Percentiles rank a stretch among this genome's conserved stretches.
phyloP scores from a whole-genome alignment of 2,113 vertebrate genomes.

The Spheniscus mendiculus region DNA sequence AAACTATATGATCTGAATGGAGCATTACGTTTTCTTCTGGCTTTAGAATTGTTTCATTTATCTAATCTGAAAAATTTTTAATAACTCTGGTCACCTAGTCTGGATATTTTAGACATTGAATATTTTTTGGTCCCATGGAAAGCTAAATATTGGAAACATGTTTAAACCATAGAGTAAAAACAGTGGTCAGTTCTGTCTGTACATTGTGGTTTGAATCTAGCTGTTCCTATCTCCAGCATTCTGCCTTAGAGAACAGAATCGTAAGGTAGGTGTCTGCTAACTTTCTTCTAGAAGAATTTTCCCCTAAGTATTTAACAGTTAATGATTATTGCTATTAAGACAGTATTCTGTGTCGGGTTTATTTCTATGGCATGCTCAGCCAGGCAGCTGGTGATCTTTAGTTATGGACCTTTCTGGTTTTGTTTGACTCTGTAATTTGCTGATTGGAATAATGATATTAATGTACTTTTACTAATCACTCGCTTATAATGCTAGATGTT shows the following conservation, averaged over 20 bases:
- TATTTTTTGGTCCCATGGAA: not conserved
- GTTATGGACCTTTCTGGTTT: not conserved
- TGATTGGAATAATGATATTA: not conserved
- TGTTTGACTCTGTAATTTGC: not conserved
- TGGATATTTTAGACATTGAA: not conserved
- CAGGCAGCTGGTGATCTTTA: not conserved
- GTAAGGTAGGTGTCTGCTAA: not conserved
- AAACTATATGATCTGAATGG: not conserved
- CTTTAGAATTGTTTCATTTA: not conserved
- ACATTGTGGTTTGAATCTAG: not conserved
- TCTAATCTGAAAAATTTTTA: not conserved
- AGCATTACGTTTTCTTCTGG: not conserved
- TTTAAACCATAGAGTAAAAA: not conserved
- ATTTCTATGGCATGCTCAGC: not conserved
- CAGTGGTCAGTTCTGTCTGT: not conserved
- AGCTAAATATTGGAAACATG: not conserved
- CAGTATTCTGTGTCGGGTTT: not conserved
- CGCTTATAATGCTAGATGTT: constrained; percentile 12
- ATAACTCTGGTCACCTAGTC: not conserved
- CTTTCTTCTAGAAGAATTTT: not conserved
- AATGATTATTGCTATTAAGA: not conserved
- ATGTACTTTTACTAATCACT: not conserved
- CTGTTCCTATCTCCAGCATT: not conserved
- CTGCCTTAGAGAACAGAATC: not conserved
- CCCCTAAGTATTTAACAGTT: not conserved